Conservation (phyloP, 1,140 invertebrate genomes). For the Lordiphosa mommai region DNA sequence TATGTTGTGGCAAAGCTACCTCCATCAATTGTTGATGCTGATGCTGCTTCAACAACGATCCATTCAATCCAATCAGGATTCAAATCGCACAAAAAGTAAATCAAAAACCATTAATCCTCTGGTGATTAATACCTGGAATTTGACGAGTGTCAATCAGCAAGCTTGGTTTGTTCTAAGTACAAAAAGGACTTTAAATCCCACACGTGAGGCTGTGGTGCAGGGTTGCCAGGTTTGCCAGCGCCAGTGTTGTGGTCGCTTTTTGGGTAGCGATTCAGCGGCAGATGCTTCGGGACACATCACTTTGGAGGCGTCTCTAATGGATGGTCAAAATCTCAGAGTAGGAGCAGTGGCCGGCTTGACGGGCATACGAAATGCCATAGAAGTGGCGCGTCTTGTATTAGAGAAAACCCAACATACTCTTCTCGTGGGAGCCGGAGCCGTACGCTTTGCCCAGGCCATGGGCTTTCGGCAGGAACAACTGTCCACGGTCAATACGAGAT, state of each 20-base stretch:
- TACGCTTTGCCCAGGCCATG: not conserved
- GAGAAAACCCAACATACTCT: not conserved
- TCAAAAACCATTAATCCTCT: no score
- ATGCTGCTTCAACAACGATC: not conserved
- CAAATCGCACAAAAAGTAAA: not conserved
- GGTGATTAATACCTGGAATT: constrained; percentile 31
- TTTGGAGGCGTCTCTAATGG: not conserved
- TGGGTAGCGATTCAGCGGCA: constrained; percentile 1
- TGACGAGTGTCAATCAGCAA: constrained; percentile 23
- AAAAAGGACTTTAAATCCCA: not conserved
- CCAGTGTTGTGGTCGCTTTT: constrained; percentile 8
- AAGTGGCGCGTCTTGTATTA: not conserved
- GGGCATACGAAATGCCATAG: not conserved
- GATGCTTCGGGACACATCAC: constrained; percentile 10
- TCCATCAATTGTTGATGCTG: constrained; percentile 3
- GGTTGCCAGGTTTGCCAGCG: constrained; percentile 20
- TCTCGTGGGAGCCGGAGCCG: not conserved
- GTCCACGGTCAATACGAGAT: not conserved
- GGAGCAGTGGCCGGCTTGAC: not conserved
- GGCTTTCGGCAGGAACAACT: not conserved
- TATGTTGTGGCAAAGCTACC: constrained; percentile 1
- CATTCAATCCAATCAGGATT: no score
- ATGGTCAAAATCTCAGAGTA: not conserved
- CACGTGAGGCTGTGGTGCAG: constrained; percentile 21
- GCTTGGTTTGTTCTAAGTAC: constrained; percentile 18